These are phyloP conservation scores for Pseudochirops cupreus DNA, from an alignment of 2,797 vertebrate genomes.

Conservation along the genomic window DNA sequence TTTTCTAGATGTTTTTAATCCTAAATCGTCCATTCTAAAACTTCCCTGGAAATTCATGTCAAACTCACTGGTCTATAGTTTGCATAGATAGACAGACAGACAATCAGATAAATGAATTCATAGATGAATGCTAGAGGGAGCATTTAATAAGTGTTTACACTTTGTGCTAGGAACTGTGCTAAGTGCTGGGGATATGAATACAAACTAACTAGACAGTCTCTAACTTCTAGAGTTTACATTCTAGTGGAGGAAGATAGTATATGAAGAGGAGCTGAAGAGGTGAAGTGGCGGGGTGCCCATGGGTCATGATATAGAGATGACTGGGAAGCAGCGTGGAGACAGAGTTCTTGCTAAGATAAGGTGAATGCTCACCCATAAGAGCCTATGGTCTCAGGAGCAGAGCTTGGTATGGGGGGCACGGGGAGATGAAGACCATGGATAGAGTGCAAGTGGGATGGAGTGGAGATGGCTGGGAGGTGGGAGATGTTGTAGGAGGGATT, in stretches of 20 bases:
- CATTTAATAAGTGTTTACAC: neutral
- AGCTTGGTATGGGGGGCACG: neutral
- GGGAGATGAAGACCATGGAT: neutral
- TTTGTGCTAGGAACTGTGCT: neutral
- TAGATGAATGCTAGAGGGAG: neutral
- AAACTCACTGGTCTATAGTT: neutral
- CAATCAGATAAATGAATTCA: neutral
- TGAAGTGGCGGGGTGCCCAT: neutral
- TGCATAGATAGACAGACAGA: neutral
- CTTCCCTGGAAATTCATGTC: neutral
- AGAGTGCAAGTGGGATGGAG: neutral
- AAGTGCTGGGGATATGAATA: neutral
- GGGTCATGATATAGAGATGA: neutral
- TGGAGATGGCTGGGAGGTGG: neutral
- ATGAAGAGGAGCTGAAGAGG: neutral
- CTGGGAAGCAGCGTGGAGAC: neutral
- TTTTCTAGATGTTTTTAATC: neutral
- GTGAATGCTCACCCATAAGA: neutral
- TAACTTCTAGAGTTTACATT: neutral
- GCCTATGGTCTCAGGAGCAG: neutral
- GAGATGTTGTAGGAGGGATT: neutral
- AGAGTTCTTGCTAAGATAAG: neutral
- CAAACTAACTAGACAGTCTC: neutral
- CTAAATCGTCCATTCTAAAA: neutral
- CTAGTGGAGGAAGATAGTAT: neutral